Base-by-base conservation (phyloP, 2,888 invertebrate genomes). In the Neoaliturus tenellus region DNA sequence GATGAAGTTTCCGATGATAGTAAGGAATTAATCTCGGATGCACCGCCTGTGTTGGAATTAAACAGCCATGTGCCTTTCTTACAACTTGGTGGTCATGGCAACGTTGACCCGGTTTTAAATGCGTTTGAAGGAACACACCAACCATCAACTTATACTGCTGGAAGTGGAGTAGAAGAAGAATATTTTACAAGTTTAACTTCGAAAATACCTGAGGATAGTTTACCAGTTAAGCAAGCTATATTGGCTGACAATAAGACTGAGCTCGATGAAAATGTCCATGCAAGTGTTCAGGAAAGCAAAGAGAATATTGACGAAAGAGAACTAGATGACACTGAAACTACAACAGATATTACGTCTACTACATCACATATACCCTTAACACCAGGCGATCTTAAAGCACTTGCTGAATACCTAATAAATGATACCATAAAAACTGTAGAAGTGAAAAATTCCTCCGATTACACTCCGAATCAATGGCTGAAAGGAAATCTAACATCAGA, bases 331-430 rank as follows among this genome's bases (percentile, higher is more conserved):
- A 31, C 25, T 33, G 75, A 75, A 44, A 48, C 41, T 23, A 75
- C 44, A 23, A 41, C 31, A 0, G 48, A 75, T 17, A 28, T 28
- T 3, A 48, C n/a, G 6, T 48, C 35, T 25, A 28, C 73, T 12
- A 51, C 84, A 23, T 39, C 85, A 0, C 86, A 86, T n/a, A 84
- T 87, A 2, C 80, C 86, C 17, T 80, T 87, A 31, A 86, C 86
- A 31, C 87, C 86, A 25, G 83, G 84, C 17, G 87, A 87, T 82
- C 80, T 87, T 28, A 87, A 86, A 85, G 82, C 84, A 23, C 14
- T 87, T 23, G 87, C 87, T 0, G 86, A 87, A 71, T 85, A 85
- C 58, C 75, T 87, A 23, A 87, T 87, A 8, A 86, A 87, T 23
- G 86, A 87, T 80, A 86, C 85, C 58, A 86, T 86, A 12, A 87